Evolutionary conservation across 2,797 vertebrate genomes (phyloP), one percentile per base, ranked within the genome.

Genomic region (Characodon lateralis): DNA sequence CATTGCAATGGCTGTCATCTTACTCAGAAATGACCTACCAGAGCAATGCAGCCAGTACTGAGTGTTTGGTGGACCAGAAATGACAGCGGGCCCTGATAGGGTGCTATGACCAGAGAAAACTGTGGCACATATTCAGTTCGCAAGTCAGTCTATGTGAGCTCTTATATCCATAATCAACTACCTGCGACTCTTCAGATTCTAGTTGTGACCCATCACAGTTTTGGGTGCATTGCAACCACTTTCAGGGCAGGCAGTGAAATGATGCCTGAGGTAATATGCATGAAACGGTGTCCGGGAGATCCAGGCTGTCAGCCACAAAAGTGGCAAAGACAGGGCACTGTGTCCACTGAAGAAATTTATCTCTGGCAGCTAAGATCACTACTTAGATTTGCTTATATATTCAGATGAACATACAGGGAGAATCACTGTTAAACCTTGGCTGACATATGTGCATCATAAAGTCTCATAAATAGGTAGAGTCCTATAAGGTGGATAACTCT

Each of bases 291-390:
- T 78, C 76, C 72, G 74, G 35, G 76, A 84, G 79, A 85, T 73
- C 66, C 68, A 69, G 14, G 74, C 84, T 79, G 82, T 80, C 80
- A 83, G 83, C 78, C 55, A 16, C 51, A n/a, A 78, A 70, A 70
- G 80, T 31, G 6, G 70, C 35, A 50, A 71, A 18, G 55, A 72
- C 88, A 77, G 83, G 87, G 80, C 78, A 68, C 22, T 14, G 39
- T 43, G 68, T 79, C 86, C 79, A 72, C 39, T 20, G 65, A 28
- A 78, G 81, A 84, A 87, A 88, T 92, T 90, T 73, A 91, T 92
- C 83, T 87, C 84, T 76, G 83, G 91, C 84, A 88, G 77, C 83
- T 75, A 24, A 89, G 89, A 88, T 92, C 87, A 90, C 91, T 89
- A 89, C 83, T 79, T 80, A 87, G 87, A 92, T 93, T 86, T 82